Evolutionary conservation across 2,113 vertebrate genomes (phyloP).

Genomic region (Pampusana beccarii): DNA sequence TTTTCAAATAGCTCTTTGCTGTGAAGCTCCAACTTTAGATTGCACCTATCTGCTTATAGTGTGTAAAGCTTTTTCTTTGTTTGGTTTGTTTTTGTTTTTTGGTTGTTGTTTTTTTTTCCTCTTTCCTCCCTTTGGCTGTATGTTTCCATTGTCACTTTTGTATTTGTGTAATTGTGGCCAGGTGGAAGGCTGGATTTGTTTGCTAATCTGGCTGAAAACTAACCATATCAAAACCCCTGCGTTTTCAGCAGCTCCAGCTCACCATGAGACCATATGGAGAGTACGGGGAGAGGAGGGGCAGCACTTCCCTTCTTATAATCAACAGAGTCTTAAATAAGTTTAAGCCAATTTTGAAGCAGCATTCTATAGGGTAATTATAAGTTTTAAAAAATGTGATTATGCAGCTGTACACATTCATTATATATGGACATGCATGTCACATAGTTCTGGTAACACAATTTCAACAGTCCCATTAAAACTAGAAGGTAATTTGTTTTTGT

Average conservation of each 20-base stretch:
- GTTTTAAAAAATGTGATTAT: background rate
- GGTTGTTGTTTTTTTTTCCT: no score
- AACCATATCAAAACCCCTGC: background rate
- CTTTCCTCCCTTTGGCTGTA: background rate
- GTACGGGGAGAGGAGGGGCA: background rate
- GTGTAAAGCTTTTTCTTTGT: background rate
- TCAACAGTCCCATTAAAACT: background rate
- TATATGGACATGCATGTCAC: background rate
- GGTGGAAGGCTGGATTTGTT: background rate
- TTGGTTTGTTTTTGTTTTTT: no score
- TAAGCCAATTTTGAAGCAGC: background rate
- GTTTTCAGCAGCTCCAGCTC: background rate
- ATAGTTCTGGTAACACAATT: background rate
- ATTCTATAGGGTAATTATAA: background rate
- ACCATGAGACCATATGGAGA: background rate
- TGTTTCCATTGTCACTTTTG: background rate
- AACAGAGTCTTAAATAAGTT: background rate
- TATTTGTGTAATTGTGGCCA: background rate
- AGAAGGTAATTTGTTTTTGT: background rate
- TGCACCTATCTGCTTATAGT: background rate
- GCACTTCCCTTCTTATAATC: background rate
- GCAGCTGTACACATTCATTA: background rate
- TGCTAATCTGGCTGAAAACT: background rate
- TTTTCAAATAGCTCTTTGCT: background rate
- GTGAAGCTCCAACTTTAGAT: background rate